These are phyloP conservation scores for Platichthys flesus DNA, from an alignment of 2,113 vertebrate genomes.

Conservation along the genomic window DNA sequence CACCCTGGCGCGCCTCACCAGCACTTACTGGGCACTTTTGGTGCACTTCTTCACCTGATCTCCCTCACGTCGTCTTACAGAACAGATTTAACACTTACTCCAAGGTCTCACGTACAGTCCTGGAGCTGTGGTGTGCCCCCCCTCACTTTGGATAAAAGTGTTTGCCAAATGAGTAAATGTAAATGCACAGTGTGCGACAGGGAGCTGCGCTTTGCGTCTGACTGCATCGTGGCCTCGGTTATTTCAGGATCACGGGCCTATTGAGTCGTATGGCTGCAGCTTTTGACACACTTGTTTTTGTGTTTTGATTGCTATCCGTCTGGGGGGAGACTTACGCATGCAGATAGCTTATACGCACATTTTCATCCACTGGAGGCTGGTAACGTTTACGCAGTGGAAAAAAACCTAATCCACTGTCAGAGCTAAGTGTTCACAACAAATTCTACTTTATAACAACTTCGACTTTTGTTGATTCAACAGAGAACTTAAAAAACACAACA, in stretches of 20 bases:
- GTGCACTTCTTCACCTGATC: not conserved
- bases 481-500: not conserved
- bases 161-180: conserved; percentile 30
- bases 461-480: not conserved
- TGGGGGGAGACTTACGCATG: conserved; percentile 31
- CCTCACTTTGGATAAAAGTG: not conserved
- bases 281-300: conserved; percentile 55
- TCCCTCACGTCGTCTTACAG: not conserved
- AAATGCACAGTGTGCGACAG: not conserved
- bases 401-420: not conserved
- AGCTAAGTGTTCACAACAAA: not conserved
- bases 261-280: conserved; percentile 38
- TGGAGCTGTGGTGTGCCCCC: not conserved
- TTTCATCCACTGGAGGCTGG: conserved; percentile 10
- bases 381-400: conserved; percentile 1
- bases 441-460: no score
- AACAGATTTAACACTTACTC: not conserved
- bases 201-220: conserved; percentile 37
- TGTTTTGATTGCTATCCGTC: conserved; percentile 52
- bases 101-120: not conserved
- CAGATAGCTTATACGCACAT: conserved; percentile 19
- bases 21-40: not conserved
- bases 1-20: not conserved
- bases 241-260: conserved; percentile 48
- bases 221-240: conserved; percentile 34